phyloP scores from a whole-genome alignment of 2,113 vertebrate genomes.

The Lophius piscatorius region DNA sequence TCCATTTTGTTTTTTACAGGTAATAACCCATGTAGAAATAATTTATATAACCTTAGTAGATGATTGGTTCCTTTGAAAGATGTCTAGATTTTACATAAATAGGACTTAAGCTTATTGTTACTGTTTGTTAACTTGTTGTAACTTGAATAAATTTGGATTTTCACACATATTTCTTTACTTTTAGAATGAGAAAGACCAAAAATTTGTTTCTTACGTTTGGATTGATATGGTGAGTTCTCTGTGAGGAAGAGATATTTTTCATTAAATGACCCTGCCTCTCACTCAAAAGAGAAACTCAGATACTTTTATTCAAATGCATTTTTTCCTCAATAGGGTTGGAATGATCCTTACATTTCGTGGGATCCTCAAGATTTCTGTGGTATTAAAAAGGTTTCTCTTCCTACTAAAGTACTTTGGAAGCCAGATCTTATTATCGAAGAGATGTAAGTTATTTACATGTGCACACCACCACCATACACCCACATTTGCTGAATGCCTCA shows the following conservation, averaged over 20 bases:
- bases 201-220: constrained; percentile 57
- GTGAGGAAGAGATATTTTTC: background rate
- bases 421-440: constrained; percentile 61
- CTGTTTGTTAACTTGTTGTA: no score
- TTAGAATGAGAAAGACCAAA: constrained; percentile 56
- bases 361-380: constrained; percentile 39
- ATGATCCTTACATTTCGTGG: constrained; percentile 43
- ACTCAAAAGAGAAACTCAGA: no score
- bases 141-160: no score
- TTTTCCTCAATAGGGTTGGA: constrained; percentile 38
- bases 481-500: no score
- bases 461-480: no score
- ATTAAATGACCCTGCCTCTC: no score
- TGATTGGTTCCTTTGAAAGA: no score
- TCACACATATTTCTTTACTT: background rate
- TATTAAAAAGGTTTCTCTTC: constrained; percentile 24
- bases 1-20: no score
- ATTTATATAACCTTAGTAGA: no score
- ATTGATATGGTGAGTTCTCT: constrained; percentile 33
- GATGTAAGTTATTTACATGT: constrained; percentile 43
- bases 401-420: constrained; percentile 43
- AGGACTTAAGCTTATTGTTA: no score
- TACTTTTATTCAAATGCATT: accelerated
- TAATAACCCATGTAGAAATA: no score
- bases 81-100: no score